Evolutionary conservation across 2,888 invertebrate genomes (phyloP), one percentile per base, ranked within the genome.

Genomic region (Tetropium fuscum): DNA sequence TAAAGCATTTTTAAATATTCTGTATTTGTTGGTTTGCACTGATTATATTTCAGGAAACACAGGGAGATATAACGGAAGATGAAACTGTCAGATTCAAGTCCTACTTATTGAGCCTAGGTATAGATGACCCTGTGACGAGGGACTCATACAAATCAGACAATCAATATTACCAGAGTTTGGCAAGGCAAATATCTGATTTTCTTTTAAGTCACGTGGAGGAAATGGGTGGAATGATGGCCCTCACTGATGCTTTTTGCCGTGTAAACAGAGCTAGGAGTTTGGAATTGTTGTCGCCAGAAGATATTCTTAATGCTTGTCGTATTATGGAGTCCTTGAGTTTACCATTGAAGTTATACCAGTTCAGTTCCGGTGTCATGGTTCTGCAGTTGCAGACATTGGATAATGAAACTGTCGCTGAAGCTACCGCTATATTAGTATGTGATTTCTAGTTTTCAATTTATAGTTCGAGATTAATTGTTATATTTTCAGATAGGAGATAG

Each of bases 71-170:
- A 66, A 95, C 95, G 2, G 97, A 98, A 81, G 98, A 99, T 83
- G 98, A 98, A 84, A 98, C 98, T 5, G 88, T 97, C 3, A 43
- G 92, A 72, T 98, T 99, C 80, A 98, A 98, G 79, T 92, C 97
- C 0, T 97, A 98, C 80, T 84, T 99, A 43, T 87, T 99, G 83
- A 98, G 97, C 79, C 86, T 99, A 74, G 99, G 99, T 70, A 97
- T 99, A 68, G 95, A 96, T 76, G 98, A 99, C 84, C 98, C 98
- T 1, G 98, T 98, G 0, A 98, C 98, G 0, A 88, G 97, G 76
- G 95, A 95, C 74, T 88, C 93, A 7, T 95, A 91, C 77, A 92
- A 93, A 76, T 92, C 90, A 53, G 94, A 94, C 66, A 89, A 90
- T 8, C 90, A 91, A 63, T 98, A 96, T 80, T 94, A 92, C 78